A percentile compares a stretch with the other conserved stretches of the same genome.
Evolutionary conservation across 2,888 invertebrate species (phyloP).

Genomic region (Heliconius cydno): DNA sequence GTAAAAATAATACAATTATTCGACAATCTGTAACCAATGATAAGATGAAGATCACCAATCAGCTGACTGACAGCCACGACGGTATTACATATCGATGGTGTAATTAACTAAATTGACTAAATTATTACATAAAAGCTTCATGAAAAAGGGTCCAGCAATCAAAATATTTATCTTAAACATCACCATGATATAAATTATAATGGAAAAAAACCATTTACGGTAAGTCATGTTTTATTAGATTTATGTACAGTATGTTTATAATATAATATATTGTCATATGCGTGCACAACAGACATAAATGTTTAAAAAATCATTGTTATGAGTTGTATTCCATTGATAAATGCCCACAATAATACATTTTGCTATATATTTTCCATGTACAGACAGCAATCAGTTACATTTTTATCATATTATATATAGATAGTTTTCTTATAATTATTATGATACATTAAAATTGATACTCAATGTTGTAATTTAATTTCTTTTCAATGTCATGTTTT

Average conservation of each 20-base stretch:
- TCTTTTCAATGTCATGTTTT: background rate
- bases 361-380: background rate
- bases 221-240: conserved; percentile 38
- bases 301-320: background rate
- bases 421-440: background rate
- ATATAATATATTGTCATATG: background rate
- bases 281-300: background rate
- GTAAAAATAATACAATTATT: background rate
- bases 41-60: conserved; percentile 62
- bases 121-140: conserved; percentile 78
- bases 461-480: conserved; percentile 8
- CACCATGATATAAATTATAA: conserved; percentile 30
- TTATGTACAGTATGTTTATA: conserved; percentile 2
- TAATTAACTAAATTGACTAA: conserved; percentile 65
- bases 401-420: background rate
- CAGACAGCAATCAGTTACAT: too few species aligned
- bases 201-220: conserved; percentile 45
- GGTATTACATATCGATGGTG: conserved; percentile 72
- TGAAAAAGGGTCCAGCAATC: conserved; percentile 26
- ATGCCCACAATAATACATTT: background rate
- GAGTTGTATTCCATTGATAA: background rate
- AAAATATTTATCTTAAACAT: conserved; percentile 16
- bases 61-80: conserved; percentile 78
- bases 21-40: conserved; percentile 32
- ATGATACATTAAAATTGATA: background rate